Percentiles rank a stretch among this genome's conserved stretches.
Evolutionary conservation across 2,888 invertebrate genomes (phyloP).

Genomic region (Perizoma flavofasciatum): DNA sequence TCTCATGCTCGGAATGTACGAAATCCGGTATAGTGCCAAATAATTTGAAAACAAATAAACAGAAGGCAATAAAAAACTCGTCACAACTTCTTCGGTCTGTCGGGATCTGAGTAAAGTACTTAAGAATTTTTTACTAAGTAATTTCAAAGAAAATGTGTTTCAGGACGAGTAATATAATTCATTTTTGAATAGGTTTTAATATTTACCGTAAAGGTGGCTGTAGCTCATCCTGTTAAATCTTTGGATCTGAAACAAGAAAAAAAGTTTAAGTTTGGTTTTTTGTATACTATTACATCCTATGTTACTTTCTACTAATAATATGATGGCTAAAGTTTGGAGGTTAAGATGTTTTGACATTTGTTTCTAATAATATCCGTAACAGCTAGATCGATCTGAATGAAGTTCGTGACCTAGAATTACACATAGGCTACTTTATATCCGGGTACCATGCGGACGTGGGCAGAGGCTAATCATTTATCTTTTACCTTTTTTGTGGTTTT

Average conservation of each 20-base stretch:
- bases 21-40: background rate
- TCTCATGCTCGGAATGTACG: background rate
- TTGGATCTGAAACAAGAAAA: constrained; percentile 56
- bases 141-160: constrained; percentile 17
- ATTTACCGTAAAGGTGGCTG: constrained; percentile 67
- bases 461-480: no score
- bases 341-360: no score
- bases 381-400: no score
- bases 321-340: no score
- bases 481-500: no score
- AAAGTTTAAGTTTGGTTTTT: background rate
- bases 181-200: constrained; percentile 24
- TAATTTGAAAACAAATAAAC: constrained; percentile 3
- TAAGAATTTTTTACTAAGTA: constrained; percentile 19
- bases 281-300: no score
- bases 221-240: constrained; percentile 61
- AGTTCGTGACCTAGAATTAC: no score
- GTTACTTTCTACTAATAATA: no score
- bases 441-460: no score
- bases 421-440: no score
- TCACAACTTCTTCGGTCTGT: constrained; percentile 30
- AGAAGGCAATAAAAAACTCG: constrained; percentile 27
- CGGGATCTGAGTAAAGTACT: constrained; percentile 23
- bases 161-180: background rate
- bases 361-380: no score